Conservation (phyloP, 2,888 invertebrate species). For the Poecilus cupreus region DNA sequence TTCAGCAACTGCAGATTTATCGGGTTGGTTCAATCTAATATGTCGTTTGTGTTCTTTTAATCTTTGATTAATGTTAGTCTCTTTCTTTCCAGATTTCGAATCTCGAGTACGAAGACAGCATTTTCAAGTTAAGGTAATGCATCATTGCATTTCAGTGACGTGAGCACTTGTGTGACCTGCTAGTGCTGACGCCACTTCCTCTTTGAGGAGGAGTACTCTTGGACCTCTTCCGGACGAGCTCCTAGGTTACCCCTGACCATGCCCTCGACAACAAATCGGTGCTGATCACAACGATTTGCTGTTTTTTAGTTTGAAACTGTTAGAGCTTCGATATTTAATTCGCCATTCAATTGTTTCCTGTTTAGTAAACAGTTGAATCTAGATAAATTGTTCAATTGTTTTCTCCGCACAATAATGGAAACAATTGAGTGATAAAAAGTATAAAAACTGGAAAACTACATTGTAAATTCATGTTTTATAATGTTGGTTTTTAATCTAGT, state of each 20-base stretch:
- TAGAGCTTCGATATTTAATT: not conserved
- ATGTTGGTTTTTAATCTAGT: not conserved
- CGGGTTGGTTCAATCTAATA: no score
- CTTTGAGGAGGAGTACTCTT: constrained; percentile 15
- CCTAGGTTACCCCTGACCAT: constrained; percentile 27
- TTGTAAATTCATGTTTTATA: constrained; percentile 32
- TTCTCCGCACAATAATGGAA: constrained; percentile 34
- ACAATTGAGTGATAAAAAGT: not conserved
- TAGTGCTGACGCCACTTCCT: constrained; percentile 33
- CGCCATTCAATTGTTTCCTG: not conserved
- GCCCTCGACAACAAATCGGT: not conserved
- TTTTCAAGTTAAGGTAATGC: constrained; percentile 30
- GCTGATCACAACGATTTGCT: constrained; percentile 47
- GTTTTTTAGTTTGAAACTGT: constrained; percentile 30
- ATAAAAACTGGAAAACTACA: not conserved
- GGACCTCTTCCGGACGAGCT: constrained; percentile 43
- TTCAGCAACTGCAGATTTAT: no score
- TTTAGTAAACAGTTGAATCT: not conserved
- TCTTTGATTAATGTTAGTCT: no score
- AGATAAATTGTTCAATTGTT: not conserved
- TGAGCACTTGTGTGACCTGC: constrained; percentile 55
- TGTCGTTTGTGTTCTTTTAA: not conserved
- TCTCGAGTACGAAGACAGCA: constrained; percentile 24
- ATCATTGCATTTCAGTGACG: constrained; percentile 14
- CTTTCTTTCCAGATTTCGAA: constrained; percentile 39